Evolutionary conservation across 2,888 invertebrate species (phyloP).

Genomic region (Argyra leucocephala): DNA sequence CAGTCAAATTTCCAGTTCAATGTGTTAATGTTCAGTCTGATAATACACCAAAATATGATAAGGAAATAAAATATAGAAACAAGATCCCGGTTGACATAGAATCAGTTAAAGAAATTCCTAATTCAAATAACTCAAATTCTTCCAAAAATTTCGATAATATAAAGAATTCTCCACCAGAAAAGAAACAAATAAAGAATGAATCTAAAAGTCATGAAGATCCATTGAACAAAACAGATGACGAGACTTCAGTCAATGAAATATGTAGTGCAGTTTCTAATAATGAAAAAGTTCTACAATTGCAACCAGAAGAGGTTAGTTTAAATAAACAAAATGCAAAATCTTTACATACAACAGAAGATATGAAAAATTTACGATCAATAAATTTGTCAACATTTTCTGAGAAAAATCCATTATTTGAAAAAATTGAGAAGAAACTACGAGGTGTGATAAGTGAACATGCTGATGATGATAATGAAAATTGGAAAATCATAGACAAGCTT

Average conservation of each 20-base stretch:
- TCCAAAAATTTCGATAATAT: too few species aligned
- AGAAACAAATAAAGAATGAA: too few species aligned
- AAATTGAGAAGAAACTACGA: not conserved
- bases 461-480: conserved; percentile 23
- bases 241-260: not conserved
- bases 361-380: not conserved
- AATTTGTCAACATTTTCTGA: not conserved
- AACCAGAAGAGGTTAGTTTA: not conserved
- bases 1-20: not conserved
- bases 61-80: not conserved
- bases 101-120: too few species aligned
- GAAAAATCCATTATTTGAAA: not conserved
- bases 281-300: not conserved
- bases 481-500: conserved; percentile 35
- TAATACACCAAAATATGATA: conserved; percentile 15
- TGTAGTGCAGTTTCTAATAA: not conserved
- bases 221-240: too few species aligned
- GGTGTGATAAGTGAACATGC: too few species aligned
- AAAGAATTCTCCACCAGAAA: too few species aligned
- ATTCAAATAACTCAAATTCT: too few species aligned
- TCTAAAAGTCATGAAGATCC: too few species aligned
- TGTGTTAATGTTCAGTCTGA: not conserved
- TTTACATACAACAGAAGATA: too few species aligned
- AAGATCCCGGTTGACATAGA: too few species aligned
- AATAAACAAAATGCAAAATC: too few species aligned